Base-by-base conservation (phyloP, 1,140 invertebrate species). In the Phthorimaea operculella region DNA sequence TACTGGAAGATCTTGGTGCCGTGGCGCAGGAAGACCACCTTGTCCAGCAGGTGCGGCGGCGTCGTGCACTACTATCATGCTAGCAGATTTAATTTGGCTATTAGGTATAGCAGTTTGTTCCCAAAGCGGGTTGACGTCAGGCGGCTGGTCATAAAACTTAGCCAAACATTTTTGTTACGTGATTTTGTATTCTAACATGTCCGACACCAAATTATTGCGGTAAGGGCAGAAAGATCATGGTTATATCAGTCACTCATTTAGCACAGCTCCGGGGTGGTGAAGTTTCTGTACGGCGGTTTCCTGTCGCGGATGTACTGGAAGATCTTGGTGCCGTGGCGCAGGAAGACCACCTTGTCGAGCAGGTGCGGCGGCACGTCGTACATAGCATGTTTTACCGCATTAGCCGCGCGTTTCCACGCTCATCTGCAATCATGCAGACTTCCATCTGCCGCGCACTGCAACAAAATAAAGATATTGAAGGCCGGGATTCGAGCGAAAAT, bases 1-100 rank as follows among this genome's bases (percentile, higher is more conserved):
- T n/a, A n/a, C n/a, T n/a, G n/a, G n/a, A 93, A 92, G 78, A 94
- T 91, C 79, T 93, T 94, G 71, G 88, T 88, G 68, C 89, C 89
- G 64, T 89, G 88, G 67, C 92, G 91, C 53, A 90, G 86, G 90
- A 93, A 94, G 73, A 92, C 92, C 58, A 91, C 90, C 72, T 90
- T 90, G 75, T 90, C 89, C 6, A 91, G 85, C 47, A 90, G 87
- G 64, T 90, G 87, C 12, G 86, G 85, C 45, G 84, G 83, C n/a
- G n/a, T n/a, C n/a, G n/a, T n/a, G n/a, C n/a, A n/a, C n/a, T 34
- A 90, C 21, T n/a, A 6, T 28, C 21, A 2, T 28, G 21, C 21
- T 28, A 28, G 21, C 21, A 28, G 21, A 2, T 6, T 28, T 4
- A 6, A 4, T 28, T 28, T 28, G 6, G 21, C 21, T 28, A 28